Evolutionary conservation across 2,888 invertebrate genomes (phyloP).

Genomic region (Pegoplata infirma): DNA sequence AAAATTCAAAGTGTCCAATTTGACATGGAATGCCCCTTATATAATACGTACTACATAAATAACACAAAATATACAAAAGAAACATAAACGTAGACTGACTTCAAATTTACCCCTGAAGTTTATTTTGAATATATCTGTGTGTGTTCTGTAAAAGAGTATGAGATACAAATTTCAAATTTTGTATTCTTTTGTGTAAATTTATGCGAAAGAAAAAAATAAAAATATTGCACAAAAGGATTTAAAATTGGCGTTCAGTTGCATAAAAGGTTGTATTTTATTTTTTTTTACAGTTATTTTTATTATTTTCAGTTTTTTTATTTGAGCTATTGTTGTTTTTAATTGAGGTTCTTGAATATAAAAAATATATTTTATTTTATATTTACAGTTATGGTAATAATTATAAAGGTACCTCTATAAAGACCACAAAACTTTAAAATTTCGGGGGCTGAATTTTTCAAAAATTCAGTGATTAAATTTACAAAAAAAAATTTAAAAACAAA

Average conservation of each 20-base stretch:
- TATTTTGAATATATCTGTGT: conserved; percentile 29
- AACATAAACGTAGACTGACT: conserved; percentile 31
- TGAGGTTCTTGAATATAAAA: conserved; percentile 54
- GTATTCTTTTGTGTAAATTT: conserved; percentile 52
- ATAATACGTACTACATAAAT: conserved; percentile 52
- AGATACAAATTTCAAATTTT: conserved; percentile 53
- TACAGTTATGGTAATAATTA: no score
- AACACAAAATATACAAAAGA: conserved; percentile 40
- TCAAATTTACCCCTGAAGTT: conserved; percentile 12
- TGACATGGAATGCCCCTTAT: no score
- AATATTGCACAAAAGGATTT: conserved; percentile 50
- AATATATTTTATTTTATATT: conserved; percentile 14
- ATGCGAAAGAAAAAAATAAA: conserved; percentile 20
- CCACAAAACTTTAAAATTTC: no score
- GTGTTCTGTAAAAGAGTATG: conserved; percentile 36
- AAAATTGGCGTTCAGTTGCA: conserved; percentile 52
- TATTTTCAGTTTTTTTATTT: conserved; percentile 16
- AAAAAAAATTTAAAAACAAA: no score
- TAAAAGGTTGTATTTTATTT: conserved; percentile 30
- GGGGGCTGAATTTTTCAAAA: no score
- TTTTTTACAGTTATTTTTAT: conserved; percentile 26
- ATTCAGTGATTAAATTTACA: no score
- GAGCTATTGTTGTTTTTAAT: conserved; percentile 58
- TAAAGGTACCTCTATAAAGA: no score
- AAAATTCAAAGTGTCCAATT: no score